Evolutionary conservation across 2,888 invertebrate genomes (phyloP).

Genomic region (Boloria euphrosyne): DNA sequence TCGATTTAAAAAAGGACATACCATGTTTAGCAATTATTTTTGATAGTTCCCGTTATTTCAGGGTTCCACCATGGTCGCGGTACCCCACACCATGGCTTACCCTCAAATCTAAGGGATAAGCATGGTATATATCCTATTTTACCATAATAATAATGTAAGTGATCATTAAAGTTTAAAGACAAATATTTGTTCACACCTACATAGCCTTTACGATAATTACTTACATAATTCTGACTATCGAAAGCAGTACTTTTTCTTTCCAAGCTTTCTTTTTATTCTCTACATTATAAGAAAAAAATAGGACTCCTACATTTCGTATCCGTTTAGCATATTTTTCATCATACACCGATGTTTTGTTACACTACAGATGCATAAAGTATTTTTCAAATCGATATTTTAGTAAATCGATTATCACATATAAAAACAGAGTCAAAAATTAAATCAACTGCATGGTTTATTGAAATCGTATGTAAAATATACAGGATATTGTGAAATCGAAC

Average conservation of each 20-base stretch:
- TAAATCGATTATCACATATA: slow-evolving; percentile 10
- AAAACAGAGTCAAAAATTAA: not conserved
- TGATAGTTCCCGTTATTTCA: too few relatives aligned
- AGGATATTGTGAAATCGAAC: not conserved
- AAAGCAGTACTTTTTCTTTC: slow-evolving; percentile 10
- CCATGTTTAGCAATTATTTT: too few relatives aligned
- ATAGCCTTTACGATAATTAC: slow-evolving; percentile 16
- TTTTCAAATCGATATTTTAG: not conserved
- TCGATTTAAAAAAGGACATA: too few relatives aligned
- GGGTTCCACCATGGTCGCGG: too few relatives aligned
- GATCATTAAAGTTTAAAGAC: too few relatives aligned
- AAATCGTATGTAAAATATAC: not conserved
- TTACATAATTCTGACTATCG: slow-evolving; percentile 8
- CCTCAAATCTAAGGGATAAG: too few relatives aligned
- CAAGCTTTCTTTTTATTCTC: slow-evolving; percentile 7
- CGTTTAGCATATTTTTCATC: slow-evolving; percentile 2
- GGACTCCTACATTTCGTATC: not conserved
- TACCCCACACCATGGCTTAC: too few relatives aligned
- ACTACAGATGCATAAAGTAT: too few relatives aligned
- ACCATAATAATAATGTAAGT: too few relatives aligned
- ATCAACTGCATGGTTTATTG: not conserved
- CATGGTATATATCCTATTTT: too few relatives aligned
- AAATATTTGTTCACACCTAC: slow-evolving; percentile 3
- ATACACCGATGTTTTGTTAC: not conserved
- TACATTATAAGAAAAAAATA: slow-evolving; percentile 10